These are phyloP conservation scores for Erethizon dorsatum DNA, from an alignment of 2,797 vertebrate genomes.

Conservation along the genomic window DNA sequence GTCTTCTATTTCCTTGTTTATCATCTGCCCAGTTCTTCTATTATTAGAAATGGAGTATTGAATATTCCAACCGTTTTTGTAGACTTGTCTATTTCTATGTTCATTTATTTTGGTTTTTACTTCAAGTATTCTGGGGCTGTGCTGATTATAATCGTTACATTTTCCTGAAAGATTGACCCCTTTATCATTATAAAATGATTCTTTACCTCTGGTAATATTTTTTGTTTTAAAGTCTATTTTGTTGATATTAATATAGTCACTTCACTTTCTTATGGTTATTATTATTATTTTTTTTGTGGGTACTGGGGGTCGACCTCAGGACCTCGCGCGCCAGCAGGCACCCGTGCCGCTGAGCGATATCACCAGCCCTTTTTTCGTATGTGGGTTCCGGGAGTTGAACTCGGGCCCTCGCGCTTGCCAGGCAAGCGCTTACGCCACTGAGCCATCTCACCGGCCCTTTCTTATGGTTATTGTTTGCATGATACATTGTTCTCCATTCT, in stretches of 20 bases:
- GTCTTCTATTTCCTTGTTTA: slow-evolving; percentile 40
- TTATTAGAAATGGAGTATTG: slow-evolving; percentile 10
- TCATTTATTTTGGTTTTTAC: not conserved
- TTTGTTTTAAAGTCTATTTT: slow-evolving; percentile 65
- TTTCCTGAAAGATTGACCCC: not conserved
- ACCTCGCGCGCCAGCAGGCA: no score
- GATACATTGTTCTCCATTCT: slow-evolving; percentile 15
- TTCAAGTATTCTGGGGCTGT: slow-evolving; percentile 63
- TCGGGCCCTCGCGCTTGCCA: no score
- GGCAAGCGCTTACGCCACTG: no score
- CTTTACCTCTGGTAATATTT: not conserved
- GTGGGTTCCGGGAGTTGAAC: no score
- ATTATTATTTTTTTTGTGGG: no score
- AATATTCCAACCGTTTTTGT: not conserved
- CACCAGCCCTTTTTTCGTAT: no score
- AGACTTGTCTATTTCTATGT: not conserved
- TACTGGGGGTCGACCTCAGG: no score
- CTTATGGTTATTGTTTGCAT: slow-evolving; percentile 19
- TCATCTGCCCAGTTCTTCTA: slow-evolving; percentile 23
- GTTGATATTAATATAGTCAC: slow-evolving; percentile 37
- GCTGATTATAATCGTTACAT: slow-evolving; percentile 34
- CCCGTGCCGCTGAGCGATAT: no score
- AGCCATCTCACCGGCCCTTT: no score
- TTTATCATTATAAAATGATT: slow-evolving; percentile 24
- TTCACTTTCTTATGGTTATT: slow-evolving; percentile 46